Conservation (phyloP, 2,888 invertebrate genomes). For the Chrysomela aeneicollis region DNA sequence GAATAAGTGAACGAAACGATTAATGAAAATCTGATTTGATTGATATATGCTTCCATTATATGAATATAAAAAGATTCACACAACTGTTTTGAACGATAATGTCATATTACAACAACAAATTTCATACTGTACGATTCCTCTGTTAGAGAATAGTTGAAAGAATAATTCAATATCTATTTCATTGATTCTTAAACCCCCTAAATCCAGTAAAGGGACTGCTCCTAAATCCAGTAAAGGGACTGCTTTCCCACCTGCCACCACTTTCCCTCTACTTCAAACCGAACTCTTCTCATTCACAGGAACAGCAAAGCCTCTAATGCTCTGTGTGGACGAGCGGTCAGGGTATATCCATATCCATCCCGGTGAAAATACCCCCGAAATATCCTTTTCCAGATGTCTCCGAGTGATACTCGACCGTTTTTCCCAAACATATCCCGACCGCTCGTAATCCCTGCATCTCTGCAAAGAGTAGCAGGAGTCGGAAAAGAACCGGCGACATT, state of each 20-base stretch:
- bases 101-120: too few species aligned
- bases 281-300: background rate
- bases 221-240: too few species aligned
- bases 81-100: too few species aligned
- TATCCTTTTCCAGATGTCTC: conserved; percentile 1
- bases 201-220: too few species aligned
- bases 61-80: too few species aligned
- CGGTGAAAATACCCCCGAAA: conserved; percentile 7
- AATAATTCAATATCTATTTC: too few species aligned
- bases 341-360: background rate
- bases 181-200: too few species aligned
- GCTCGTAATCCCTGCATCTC: conserved; percentile 27
- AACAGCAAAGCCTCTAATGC: background rate
- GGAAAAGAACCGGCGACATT: conserved; percentile 8
- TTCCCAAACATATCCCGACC: conserved; percentile 24
- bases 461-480: conserved; percentile 29
- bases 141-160: too few species aligned
- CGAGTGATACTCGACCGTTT: background rate
- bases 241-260: background rate
- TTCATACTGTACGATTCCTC: too few species aligned
- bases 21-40: too few species aligned
- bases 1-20: too few species aligned
- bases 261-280: background rate
- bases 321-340: background rate
- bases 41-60: too few species aligned